Conservation (phyloP, 2,888 invertebrate genomes). For the Hartigia nigra region DNA sequence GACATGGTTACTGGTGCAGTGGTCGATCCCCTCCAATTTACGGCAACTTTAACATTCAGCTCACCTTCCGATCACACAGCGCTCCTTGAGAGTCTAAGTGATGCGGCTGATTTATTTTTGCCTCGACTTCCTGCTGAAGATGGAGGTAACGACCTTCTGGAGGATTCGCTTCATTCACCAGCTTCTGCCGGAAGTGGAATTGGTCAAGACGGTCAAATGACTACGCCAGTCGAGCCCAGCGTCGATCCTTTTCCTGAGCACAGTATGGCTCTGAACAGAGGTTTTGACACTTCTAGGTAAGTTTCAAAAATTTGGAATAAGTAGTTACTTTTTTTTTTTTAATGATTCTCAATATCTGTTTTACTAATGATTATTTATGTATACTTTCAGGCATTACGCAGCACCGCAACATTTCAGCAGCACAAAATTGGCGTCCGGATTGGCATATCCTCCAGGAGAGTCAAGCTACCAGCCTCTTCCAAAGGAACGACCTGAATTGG, state of each 20-base stretch:
- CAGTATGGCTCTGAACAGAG: slow-evolving; percentile 66
- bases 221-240: slow-evolving; percentile 74
- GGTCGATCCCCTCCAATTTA: slow-evolving; percentile 85
- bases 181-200: slow-evolving; percentile 65
- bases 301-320: slow-evolving; percentile 4
- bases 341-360: neutral
- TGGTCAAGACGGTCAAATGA: slow-evolving; percentile 67
- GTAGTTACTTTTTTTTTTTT: neutral
- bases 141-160: slow-evolving; percentile 74
- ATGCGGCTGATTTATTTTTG: slow-evolving; percentile 84
- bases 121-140: slow-evolving; percentile 76
- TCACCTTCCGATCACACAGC: slow-evolving; percentile 79
- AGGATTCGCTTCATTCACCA: slow-evolving; percentile 79
- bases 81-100: slow-evolving; percentile 81
- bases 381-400: slow-evolving; percentile 53
- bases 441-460: slow-evolving; percentile 53
- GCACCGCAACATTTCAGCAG: slow-evolving; percentile 54
- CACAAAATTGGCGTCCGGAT: slow-evolving; percentile 48
- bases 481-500: slow-evolving; percentile 73
- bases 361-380: neutral
- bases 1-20: slow-evolving; percentile 81
- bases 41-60: slow-evolving; percentile 83
- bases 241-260: slow-evolving; percentile 83
- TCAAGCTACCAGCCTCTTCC: slow-evolving; percentile 72
- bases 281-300: slow-evolving; percentile 35